These are phyloP conservation scores for Lapara coniferarum DNA, from an alignment of 2,888 invertebrate genomes.

Conservation along the genomic window DNA sequence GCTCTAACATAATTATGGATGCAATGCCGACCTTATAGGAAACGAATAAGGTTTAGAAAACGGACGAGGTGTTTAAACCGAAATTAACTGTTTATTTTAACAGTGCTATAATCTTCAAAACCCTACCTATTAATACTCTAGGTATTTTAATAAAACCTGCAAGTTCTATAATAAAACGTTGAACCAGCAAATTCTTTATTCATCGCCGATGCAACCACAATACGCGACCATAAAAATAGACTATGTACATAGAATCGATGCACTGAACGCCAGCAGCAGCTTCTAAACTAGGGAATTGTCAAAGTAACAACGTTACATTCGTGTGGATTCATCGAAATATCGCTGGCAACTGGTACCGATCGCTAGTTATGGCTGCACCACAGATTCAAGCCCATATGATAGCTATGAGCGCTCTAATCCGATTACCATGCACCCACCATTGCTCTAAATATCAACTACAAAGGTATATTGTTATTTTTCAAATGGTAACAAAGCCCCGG, in stretches of 20 bases:
- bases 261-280: slow-evolving; percentile 19
- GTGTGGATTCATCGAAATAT: slow-evolving; percentile 25
- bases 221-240: slow-evolving; percentile 1
- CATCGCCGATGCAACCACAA: background rate
- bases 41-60: too few species aligned
- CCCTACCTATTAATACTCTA: too few species aligned
- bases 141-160: too few species aligned
- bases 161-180: background rate
- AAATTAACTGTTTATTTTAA: too few species aligned
- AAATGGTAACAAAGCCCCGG: slow-evolving; percentile 19
- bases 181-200: background rate
- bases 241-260: slow-evolving; percentile 9
- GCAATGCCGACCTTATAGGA: too few species aligned
- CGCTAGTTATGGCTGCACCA: slow-evolving; percentile 27
- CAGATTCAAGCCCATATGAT: slow-evolving; percentile 38
- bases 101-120: too few species aligned
- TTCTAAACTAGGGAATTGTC: slow-evolving; percentile 24
- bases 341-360: slow-evolving; percentile 19
- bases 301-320: slow-evolving; percentile 24
- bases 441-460: slow-evolving; percentile 55
- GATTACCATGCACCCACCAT: slow-evolving; percentile 60
- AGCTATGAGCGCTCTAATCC: slow-evolving; percentile 50
- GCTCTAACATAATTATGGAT: too few species aligned
- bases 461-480: slow-evolving; percentile 33
- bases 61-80: too few species aligned